These are phyloP conservation scores for Lagopus muta DNA, from an alignment of 2,113 vertebrate genomes.

Conservation along the genomic window DNA sequence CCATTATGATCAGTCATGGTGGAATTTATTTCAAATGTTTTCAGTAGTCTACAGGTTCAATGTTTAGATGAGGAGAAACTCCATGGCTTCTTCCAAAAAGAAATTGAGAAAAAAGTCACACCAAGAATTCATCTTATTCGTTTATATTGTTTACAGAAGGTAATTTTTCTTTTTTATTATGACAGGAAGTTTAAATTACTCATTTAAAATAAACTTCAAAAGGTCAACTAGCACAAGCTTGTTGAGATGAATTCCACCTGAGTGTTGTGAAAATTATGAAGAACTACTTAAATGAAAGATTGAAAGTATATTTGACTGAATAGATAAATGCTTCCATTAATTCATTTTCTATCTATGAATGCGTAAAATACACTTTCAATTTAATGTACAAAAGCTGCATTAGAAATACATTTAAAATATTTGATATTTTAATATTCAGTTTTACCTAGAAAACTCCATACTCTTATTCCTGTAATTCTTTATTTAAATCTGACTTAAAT, in stretches of 20 bases:
- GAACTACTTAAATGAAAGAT: background rate
- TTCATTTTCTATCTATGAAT: background rate
- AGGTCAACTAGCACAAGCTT: background rate
- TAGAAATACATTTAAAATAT: background rate
- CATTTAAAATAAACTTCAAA: background rate
- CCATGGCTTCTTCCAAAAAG: background rate
- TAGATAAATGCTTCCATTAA: background rate
- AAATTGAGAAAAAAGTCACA: background rate
- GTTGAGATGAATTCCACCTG: background rate
- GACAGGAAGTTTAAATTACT: background rate
- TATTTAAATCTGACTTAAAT: slow-evolving; percentile 3
- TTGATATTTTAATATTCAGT: background rate
- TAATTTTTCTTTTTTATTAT: background rate
- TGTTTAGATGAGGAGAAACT: background rate
- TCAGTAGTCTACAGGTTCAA: background rate
- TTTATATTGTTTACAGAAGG: background rate
- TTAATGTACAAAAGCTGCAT: background rate
- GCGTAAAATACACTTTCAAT: background rate
- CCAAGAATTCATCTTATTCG: background rate
- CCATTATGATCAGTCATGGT: background rate
- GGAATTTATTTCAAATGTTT: background rate
- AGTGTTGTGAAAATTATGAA: background rate
- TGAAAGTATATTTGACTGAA: background rate
- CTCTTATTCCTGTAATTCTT: background rate
- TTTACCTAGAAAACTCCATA: background rate